Percentiles rank a stretch among this genome's conserved stretches.
Conservation (phyloP, 2,888 invertebrate species). For the Leucania comma region DNA sequence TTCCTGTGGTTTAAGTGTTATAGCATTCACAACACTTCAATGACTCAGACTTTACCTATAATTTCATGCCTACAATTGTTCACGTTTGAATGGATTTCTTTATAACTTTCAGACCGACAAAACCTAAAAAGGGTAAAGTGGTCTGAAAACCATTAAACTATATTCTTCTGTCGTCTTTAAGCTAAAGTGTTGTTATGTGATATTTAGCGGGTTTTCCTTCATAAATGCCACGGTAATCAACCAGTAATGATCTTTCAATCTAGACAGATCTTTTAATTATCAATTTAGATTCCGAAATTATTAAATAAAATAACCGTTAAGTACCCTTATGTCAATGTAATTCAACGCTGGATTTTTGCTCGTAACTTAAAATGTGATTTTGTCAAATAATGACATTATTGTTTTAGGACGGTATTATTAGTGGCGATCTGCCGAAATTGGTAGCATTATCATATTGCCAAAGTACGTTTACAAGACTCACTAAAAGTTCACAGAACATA, state of each 20-base stretch:
- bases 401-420: not conserved
- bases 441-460: conserved; percentile 1
- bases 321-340: not conserved
- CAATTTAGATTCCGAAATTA: not conserved
- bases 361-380: not conserved
- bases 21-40: not conserved
- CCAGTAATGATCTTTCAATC: not conserved
- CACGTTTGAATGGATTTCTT: not conserved
- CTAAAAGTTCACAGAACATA: conserved; percentile 14
- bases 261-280: not conserved
- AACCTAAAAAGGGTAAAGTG: conserved; percentile 15
- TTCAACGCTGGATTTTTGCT: not conserved
- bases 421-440: not conserved
- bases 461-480: conserved; percentile 3
- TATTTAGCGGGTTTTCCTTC: too few species aligned
- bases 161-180: too few species aligned
- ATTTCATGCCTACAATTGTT: too few species aligned
- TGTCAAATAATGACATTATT: not conserved
- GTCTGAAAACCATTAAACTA: not conserved
- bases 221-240: not conserved
- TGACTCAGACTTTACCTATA: conserved; percentile 21
- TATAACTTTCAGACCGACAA: not conserved
- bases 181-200: too few species aligned
- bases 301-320: not conserved
- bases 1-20: conserved; percentile 3